Base-by-base conservation (phyloP, 2,797 vertebrate species). In the Luscinia luscinia region DNA sequence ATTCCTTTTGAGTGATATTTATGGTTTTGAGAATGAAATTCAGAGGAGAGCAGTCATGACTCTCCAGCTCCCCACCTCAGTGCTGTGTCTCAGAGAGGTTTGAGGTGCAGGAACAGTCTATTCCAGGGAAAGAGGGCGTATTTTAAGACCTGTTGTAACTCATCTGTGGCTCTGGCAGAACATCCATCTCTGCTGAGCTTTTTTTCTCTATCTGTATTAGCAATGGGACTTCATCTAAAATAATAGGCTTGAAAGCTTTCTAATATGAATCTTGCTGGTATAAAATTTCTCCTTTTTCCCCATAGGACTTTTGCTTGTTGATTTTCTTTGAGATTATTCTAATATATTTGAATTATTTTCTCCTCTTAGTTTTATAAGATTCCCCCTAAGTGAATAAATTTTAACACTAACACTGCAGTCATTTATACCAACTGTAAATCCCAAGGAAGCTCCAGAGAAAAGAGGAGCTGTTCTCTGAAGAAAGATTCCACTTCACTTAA, bases 131-230 rank as follows among this genome's bases (percentile, higher is more conserved):
- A 49, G 6, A 21, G 43, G n/a, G 7, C 0, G 0, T 49, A 9
- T 82, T 88, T 91, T 62, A 84, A 45, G 66, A 75, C n/a, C 36
- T 77, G 41, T 78, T 93, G 73, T 88, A 95, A 87, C 66, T 88
- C 66, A 54, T 43, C 73, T 46, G 32, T 68, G 38, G 34, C 62
- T 88, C 72, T 68, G 88, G 58, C 76, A 88, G 64, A 77, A 63
- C 38, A 90, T 86, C 66, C 34, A 18, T 94, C 85, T 86, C 80
- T 78, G 41, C 46, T 62, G 64, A 86, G 68, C 9, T n/a, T 83
- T 90, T 76, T 19, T 61, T 9, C 21, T 84, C 62, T 79, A 4
- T 66, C 92, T 69, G 74, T 59, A 63, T 90, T 49, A 82, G 20
- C 59, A 79, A 38, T 10, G 21, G 77, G 68, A 84, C 15, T 87